Percentiles rank a stretch among this genome's conserved stretches.
These are phyloP conservation scores for Alviniconcha strummeri DNA, from an alignment of 2,888 invertebrate genomes.

Conservation along the genomic window DNA sequence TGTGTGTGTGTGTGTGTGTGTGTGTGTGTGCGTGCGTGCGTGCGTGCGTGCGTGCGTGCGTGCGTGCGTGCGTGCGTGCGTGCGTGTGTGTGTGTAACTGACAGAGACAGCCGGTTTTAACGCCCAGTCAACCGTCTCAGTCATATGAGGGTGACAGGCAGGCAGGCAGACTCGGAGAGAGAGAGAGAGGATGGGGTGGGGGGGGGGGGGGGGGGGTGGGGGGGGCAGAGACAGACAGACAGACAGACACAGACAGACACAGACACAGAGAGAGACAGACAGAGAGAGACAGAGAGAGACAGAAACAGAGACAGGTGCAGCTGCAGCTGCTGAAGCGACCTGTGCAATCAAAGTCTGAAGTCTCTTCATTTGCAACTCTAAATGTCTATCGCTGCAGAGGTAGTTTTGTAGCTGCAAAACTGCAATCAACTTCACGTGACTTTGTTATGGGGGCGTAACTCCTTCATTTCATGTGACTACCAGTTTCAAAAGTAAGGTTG, in stretches of 20 bases:
- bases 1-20: conserved; percentile 25
- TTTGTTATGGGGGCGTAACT: neutral
- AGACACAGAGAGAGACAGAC: neutral
- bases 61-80: conserved; percentile 3
- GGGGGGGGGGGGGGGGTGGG: too few relatives aligned
- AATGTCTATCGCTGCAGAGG: too few relatives aligned
- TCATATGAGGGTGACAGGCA: neutral
- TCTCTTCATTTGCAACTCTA: too few relatives aligned
- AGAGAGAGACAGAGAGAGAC: neutral
- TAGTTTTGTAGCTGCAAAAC: too few relatives aligned
- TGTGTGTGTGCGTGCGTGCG: conserved; percentile 11
- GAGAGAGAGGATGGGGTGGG: too few relatives aligned
- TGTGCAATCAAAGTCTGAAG: too few relatives aligned
- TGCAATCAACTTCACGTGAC: too few relatives aligned
- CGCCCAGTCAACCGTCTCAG: too few relatives aligned
- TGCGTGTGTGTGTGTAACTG: neutral
- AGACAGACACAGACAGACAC: neutral
- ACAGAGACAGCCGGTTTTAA: neutral
- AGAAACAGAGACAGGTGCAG: neutral
- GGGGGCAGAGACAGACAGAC: neutral
- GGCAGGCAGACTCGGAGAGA: neutral
- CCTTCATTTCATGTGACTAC: neutral
- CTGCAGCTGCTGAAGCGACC: too few relatives aligned
- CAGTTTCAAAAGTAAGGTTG: too few relatives aligned
- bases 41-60: conserved; percentile 5